A percentile compares a stretch with the other conserved stretches of the same genome.
These are phyloP conservation scores for Nematopogon swammerdamellus DNA, from an alignment of 2,888 invertebrate genomes.

Conservation along the genomic window DNA sequence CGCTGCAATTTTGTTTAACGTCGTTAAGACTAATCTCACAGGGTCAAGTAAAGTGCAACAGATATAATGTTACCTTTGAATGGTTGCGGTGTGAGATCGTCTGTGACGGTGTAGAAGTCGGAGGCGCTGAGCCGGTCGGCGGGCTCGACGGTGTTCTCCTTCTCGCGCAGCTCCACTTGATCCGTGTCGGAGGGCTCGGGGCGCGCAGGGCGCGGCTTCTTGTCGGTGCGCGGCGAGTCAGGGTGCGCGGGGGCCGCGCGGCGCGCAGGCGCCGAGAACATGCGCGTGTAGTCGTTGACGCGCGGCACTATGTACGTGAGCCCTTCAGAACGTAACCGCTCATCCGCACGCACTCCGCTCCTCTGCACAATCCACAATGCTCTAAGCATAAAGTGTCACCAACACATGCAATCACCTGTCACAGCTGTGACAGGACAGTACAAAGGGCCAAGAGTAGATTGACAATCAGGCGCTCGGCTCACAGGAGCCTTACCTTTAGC, in stretches of 20 bases:
- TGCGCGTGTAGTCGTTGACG: conserved; percentile 49
- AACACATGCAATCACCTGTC: too few species aligned
- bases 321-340: conserved; percentile 31
- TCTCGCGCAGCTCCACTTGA: conserved; percentile 27
- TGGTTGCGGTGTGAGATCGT: conserved; percentile 46
- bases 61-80: conserved; percentile 33
- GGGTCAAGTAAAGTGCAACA: too few species aligned
- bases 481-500: too few species aligned
- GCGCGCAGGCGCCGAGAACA: conserved; percentile 46
- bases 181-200: conserved; percentile 2
- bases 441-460: too few species aligned
- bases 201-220: conserved; percentile 35
- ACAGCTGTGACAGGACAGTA: too few species aligned
- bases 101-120: conserved; percentile 46
- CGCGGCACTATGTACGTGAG: conserved; percentile 63
- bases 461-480: too few species aligned
- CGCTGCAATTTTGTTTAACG: too few species aligned
- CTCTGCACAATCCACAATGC: conserved; percentile 14
- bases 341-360: conserved; percentile 29
- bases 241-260: conserved; percentile 40
- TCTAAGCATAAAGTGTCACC: too few species aligned
- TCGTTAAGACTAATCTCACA: too few species aligned
- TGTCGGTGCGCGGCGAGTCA: conserved; percentile 41
- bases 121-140: conserved; percentile 42
- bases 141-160: conserved; percentile 18